Percentiles rank a stretch among this genome's conserved stretches.
phyloP scores from a whole-genome alignment of 2,113 vertebrate genomes.

The Pachypanchax playfairii region DNA sequence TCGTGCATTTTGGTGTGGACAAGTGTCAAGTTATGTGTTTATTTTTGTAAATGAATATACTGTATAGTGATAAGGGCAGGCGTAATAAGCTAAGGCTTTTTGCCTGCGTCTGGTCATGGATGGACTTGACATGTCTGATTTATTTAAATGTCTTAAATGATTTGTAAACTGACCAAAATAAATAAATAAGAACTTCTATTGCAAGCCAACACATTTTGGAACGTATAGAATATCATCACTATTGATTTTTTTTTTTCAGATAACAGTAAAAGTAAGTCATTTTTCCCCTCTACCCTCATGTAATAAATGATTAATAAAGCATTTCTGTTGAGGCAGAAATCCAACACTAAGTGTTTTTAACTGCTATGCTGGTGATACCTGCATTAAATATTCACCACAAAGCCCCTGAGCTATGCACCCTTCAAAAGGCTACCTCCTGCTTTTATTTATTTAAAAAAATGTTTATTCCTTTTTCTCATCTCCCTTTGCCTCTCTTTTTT shows the following conservation, averaged over 20 bases:
- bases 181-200: no score
- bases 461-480: constrained; percentile 73
- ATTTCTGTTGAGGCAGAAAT: constrained; percentile 36
- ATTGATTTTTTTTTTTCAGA: constrained; percentile 20
- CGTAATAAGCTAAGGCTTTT: no score
- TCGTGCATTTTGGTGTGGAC: no score
- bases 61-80: no score
- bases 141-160: no score
- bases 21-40: no score
- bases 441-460: constrained; percentile 77
- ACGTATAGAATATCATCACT: constrained; percentile 22
- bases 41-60: no score
- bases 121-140: no score
- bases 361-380: constrained; percentile 53
- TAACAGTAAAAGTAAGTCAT: background rate
- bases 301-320: constrained; percentile 40
- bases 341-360: constrained; percentile 40
- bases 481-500: constrained; percentile 34
- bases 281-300: background rate
- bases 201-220: background rate
- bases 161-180: no score
- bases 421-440: constrained; percentile 68
- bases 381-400: constrained; percentile 72
- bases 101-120: no score
- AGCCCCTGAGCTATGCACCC: constrained; percentile 60